Evolutionary conservation across 1,140 invertebrate species (phyloP), one percentile per base, ranked within the genome.

Genomic region (Helicoverpa armigera): DNA sequence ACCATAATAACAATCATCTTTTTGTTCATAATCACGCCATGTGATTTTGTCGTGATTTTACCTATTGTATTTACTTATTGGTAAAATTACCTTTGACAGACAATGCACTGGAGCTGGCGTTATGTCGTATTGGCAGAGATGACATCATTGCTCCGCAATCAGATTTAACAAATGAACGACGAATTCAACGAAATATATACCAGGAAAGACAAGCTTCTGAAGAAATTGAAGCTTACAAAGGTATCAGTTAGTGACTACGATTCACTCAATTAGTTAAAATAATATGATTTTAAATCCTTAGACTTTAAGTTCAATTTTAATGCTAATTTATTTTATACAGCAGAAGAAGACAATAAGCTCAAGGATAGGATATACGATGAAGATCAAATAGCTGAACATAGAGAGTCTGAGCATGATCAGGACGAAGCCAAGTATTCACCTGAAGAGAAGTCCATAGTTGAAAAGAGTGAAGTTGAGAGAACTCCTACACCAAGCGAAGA

Each of bases 111-210:
- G 98, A 99, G 93, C 97, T 98, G 86, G 98, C 98, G 1, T 95
- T 99, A 13, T 97, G 97, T 87, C 97, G 97, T 85, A 99, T 99
- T 76, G 97, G 97, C 67, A 96, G 98, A 74, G 98, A 99, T 86
- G 98, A 99, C 90, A 99, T 99, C 60, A 98, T 99, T 82, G 97
- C 97, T 76, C 97, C 98, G 83, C 99, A 98, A 92, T 98, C 98
- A 86, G 98, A 98, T 88, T 96, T 98, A 14, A 98, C 98, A 88
- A 97, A 97, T 97, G 86, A 97, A 96, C 89, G 97, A 96, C 91
- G 98, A 96, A 96, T 97, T 95, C 83, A 96, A 96, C 89, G 96
- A 91, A 95, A 96, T 92, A 89, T 97, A 94, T 94, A 95, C 95
- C 89, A 96, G 94, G 87, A 96, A 94, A 89, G 97, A 96, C 94